These are phyloP conservation scores for Sparus aurata DNA, from an alignment of 2,797 vertebrate genomes.

Conservation along the genomic window DNA sequence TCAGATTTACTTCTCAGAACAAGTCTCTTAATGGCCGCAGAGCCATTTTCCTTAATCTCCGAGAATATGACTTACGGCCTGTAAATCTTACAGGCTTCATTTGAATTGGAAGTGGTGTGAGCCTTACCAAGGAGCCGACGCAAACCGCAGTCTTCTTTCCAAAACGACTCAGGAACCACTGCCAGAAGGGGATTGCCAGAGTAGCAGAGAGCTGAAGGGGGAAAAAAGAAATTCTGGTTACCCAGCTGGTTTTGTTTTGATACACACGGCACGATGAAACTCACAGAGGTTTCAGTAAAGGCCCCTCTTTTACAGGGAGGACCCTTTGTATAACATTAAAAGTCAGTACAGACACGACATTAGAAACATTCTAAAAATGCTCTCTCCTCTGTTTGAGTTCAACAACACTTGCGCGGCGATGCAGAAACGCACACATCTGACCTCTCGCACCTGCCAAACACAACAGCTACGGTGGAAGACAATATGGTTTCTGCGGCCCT, in stretches of 20 bases:
- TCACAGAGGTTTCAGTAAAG: neutral
- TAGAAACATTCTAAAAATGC: constrained; percentile 16
- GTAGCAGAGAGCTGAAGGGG: constrained; percentile 90
- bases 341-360: neutral
- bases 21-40: neutral
- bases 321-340: neutral
- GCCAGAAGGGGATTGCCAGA: constrained; percentile 96
- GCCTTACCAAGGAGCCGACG: constrained; percentile 92
- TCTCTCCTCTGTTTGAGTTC: neutral
- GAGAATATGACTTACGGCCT: neutral
- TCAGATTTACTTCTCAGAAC: constrained; percentile 9
- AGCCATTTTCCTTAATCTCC: neutral
- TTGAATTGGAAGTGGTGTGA: constrained; percentile 1
- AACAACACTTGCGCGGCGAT: neutral
- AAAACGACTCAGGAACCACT: constrained; percentile 97
- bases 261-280: constrained; percentile 3
- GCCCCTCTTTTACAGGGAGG: neutral
- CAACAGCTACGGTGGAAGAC: constrained; percentile 38
- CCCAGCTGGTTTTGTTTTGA: constrained; percentile 29
- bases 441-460: constrained; percentile 36
- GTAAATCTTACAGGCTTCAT: constrained; percentile 11
- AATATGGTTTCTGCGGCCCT: constrained; percentile 14
- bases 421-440: constrained; percentile 23
- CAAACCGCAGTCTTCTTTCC: constrained; percentile 97
- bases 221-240: constrained; percentile 18